Evolutionary conservation across 2,797 vertebrate species (phyloP).

Genomic region (Menidia menidia): DNA sequence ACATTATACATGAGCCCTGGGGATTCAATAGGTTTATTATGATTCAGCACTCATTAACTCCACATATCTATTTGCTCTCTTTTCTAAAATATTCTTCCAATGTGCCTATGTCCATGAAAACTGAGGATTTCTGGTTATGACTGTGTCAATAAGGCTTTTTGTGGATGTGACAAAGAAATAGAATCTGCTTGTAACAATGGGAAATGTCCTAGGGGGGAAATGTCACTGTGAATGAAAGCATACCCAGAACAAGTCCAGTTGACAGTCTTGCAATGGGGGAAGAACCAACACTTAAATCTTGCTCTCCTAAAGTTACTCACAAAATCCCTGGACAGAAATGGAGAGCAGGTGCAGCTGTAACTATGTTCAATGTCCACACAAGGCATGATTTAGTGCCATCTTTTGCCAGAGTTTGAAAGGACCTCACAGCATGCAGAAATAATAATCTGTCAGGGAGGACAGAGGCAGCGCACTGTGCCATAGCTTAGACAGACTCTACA

Average conservation of each 20-base stretch:
- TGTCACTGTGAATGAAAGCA: too few species aligned
- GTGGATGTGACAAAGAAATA: not conserved
- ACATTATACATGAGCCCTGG: not conserved
- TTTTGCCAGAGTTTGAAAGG: not conserved
- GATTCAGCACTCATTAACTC: not conserved
- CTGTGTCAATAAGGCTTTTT: constrained; percentile 6
- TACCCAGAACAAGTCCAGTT: too few species aligned
- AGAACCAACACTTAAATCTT: not conserved
- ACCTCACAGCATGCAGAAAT: not conserved
- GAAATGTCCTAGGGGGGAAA: too few species aligned
- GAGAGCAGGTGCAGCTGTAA: not conserved
- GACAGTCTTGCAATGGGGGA: not conserved
- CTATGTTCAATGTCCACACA: not conserved
- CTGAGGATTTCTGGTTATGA: constrained; percentile 4
- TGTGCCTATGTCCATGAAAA: not conserved
- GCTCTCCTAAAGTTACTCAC: not conserved
- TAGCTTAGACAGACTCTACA: not conserved
- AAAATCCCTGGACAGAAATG: not conserved
- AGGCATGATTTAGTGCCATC: not conserved
- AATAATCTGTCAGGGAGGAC: not conserved
- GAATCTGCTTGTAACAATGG: too few species aligned
- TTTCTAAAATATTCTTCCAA: not conserved
- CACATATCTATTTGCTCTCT: too few species aligned
- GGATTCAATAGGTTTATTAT: not conserved
- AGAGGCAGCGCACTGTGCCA: not conserved